Percentiles rank a stretch among this genome's conserved stretches.
Evolutionary conservation across 1,140 invertebrate species (phyloP).

Genomic region (Drosophila kanapiae): DNA sequence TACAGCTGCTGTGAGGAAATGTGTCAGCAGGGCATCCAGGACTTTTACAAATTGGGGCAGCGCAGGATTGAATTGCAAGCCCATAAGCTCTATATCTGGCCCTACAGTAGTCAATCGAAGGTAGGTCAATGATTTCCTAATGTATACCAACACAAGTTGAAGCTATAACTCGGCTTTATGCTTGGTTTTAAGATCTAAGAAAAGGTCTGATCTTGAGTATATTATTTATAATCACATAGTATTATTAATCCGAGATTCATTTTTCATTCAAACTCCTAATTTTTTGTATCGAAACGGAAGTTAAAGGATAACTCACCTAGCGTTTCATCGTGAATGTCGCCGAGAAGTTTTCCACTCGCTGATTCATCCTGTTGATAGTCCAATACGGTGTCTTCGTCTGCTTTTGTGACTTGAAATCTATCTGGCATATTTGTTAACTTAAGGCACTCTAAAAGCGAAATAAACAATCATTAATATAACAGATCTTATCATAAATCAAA

Average conservation of each 20-base stretch:
- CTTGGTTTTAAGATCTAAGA: not conserved
- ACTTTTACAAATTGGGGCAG: constrained; percentile 50
- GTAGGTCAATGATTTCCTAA: not conserved
- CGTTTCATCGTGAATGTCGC: constrained; percentile 67
- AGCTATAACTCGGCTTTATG: not conserved
- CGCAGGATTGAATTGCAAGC: constrained; percentile 38
- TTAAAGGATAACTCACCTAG: constrained; percentile 41
- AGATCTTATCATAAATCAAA: constrained; percentile 4
- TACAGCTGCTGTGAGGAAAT: constrained; percentile 58
- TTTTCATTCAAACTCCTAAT: not conserved
- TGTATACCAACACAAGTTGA: not conserved
- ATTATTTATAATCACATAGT: no score
- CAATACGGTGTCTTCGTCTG: constrained; percentile 76
- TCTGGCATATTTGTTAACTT: constrained; percentile 72
- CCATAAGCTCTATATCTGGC: constrained; percentile 38
- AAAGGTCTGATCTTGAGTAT: no score
- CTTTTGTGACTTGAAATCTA: constrained; percentile 84
- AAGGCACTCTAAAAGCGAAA: constrained; percentile 52
- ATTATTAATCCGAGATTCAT: not conserved
- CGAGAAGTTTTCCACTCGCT: constrained; percentile 75
- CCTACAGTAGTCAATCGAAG: constrained; percentile 23
- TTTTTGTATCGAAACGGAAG: not conserved
- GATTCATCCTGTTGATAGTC: constrained; percentile 78
- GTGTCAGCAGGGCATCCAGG: constrained; percentile 70
- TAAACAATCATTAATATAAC: constrained; percentile 1